Conservation (phyloP, 2,888 invertebrate species). For the Clivina fossor region DNA sequence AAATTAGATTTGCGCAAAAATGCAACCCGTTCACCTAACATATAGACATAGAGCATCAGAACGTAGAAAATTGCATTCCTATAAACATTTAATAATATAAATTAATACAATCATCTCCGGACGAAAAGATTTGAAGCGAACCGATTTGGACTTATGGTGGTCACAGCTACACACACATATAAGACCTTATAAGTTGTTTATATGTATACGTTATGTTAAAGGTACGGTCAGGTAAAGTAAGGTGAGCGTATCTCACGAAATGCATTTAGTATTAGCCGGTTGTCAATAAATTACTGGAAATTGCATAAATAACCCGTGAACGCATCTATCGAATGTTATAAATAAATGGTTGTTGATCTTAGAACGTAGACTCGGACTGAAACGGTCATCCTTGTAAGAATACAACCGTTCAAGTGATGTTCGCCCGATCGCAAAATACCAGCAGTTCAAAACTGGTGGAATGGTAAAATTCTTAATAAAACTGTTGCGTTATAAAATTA, state of each 20-base stretch:
- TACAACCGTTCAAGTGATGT: conserved; percentile 20
- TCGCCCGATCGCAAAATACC: too few relatives aligned
- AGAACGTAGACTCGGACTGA: background rate
- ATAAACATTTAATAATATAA: conserved; percentile 33
- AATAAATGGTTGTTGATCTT: conserved; percentile 33
- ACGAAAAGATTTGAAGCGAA: background rate
- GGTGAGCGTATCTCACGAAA: conserved; percentile 19
- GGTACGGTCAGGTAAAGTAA: background rate
- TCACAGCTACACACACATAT: too few relatives aligned
- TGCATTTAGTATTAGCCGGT: conserved; percentile 24
- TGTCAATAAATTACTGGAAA: conserved; percentile 32
- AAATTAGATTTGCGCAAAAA: conserved; percentile 30
- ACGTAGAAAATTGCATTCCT: conserved; percentile 30
- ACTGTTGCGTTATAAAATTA: too few relatives aligned
- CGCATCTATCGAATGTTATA: conserved; percentile 34
- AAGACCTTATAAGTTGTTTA: too few relatives aligned
- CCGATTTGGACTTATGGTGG: too few relatives aligned
- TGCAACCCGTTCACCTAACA: background rate
- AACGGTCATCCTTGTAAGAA: conserved; percentile 2
- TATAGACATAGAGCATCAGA: background rate
- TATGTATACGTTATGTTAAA: background rate
- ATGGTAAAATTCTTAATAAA: too few relatives aligned
- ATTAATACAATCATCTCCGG: conserved; percentile 30
- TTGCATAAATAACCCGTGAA: conserved; percentile 33
- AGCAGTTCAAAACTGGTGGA: too few relatives aligned